phyloP scores from a whole-genome alignment of 2,113 vertebrate genomes.

The Neoarius graeffei region DNA sequence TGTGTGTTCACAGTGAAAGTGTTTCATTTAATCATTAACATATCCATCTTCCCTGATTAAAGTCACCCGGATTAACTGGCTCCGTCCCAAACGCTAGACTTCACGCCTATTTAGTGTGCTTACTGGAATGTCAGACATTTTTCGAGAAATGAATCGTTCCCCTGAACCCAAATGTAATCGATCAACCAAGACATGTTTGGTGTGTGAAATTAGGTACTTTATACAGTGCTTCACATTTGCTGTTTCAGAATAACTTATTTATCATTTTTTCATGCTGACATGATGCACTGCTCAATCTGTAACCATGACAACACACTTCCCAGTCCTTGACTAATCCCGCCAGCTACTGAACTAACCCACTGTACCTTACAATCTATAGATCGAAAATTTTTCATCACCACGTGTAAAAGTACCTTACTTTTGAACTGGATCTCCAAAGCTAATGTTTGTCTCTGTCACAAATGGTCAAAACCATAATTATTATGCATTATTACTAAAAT shows the following conservation, averaged over 20 bases:
- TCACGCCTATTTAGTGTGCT: not conserved
- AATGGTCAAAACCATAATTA: not conserved
- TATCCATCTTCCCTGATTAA: constrained; percentile 19
- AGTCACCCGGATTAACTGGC: not conserved
- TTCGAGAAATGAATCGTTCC: not conserved
- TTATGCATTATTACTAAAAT: too few relatives aligned
- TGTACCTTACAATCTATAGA: not conserved
- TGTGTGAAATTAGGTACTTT: not conserved
- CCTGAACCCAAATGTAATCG: not conserved
- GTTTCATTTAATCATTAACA: constrained; percentile 27
- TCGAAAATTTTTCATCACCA: too few relatives aligned
- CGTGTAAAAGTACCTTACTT: too few relatives aligned
- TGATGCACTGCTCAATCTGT: not conserved
- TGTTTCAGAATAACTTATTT: not conserved
- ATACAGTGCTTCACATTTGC: not conserved
- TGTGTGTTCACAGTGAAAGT: not conserved
- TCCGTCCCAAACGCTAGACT: not conserved
- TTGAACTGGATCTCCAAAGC: too few relatives aligned
- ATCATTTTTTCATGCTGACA: not conserved
- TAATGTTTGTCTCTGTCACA: too few relatives aligned
- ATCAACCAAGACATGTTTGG: not conserved
- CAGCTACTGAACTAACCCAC: not conserved
- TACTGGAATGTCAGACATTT: not conserved
- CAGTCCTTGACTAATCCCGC: not conserved
- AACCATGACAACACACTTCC: not conserved